Evolutionary conservation across 2,797 vertebrate species (phyloP), one percentile per base, ranked within the genome.

Genomic region (Zenarchopterus dispar): DNA sequence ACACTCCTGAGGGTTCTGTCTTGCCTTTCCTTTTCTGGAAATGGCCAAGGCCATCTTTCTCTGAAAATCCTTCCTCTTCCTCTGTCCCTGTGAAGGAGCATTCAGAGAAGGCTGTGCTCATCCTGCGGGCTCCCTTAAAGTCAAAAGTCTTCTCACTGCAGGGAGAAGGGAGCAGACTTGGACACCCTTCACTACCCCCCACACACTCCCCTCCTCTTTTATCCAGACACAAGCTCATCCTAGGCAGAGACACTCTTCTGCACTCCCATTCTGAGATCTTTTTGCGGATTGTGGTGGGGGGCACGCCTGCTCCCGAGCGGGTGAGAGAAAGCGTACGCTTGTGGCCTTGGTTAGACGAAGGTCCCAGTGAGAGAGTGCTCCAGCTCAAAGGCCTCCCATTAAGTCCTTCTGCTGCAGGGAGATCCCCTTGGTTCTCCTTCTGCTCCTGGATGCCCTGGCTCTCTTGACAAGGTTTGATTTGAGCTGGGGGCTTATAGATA

Each of bases 261-360:
- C 95, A 96, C 83, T 99, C 97, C 98, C 98, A 99, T 97, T 96
- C 95, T 62, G 97, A 96, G 88, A 99, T 98, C 91, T 97, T 98
- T 90, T 95, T 96, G 77, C 95, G 93, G 85, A 99, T 97, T 73
- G 95, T 90, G 64, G 94, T 78, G 0, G 91, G 93, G 62, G 95
- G 93, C 9, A 93, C 88, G 64, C 93, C 93, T n/a, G 93, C 50
- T 0, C 92, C 89, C 0, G 91, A 75, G 56, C 91, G 88, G 77
- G 92, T 93, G 60, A 93, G 90, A 21, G 95, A 95, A 28, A 95
- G 72, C 18, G 90, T 94, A 66, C 96, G 93, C 60, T 90, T 93
- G 84, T 93, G 90, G 64, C 82, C 74, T 82, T 93, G 55, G 67
- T 88, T 94, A 15, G 85, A 77, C 4, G 92, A 87, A 2, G 93